Evolutionary conservation across 2,113 vertebrate species (phyloP).

Genomic region (Psophia crepitans): DNA sequence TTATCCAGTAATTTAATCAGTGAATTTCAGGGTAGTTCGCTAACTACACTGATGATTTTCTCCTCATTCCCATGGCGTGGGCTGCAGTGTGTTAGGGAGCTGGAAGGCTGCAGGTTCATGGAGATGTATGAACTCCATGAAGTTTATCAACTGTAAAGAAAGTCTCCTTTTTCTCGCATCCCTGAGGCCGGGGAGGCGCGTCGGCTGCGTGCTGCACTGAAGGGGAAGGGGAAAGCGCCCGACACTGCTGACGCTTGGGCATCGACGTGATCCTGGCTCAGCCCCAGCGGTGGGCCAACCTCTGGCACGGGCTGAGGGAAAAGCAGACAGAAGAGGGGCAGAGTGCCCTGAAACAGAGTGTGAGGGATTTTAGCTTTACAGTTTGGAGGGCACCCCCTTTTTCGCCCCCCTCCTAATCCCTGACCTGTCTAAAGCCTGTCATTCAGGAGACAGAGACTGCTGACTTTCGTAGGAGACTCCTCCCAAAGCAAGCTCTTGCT

Average conservation of each 20-base stretch:
- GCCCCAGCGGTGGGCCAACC: not conserved
- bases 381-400: not conserved
- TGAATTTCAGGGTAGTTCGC: constrained; percentile 5
- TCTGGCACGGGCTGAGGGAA: fast-evolving
- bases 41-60: constrained; percentile 13
- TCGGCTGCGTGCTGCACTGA: not conserved
- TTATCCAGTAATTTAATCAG: constrained; percentile 42
- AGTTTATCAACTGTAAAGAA: not conserved
- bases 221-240: not conserved
- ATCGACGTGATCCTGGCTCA: not conserved
- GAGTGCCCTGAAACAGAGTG: not conserved
- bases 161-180: not conserved
- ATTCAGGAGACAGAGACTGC: not conserved
- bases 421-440: not conserved
- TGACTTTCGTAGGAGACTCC: not conserved
- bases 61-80: not conserved
- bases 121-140: not conserved
- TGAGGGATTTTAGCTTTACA: not conserved
- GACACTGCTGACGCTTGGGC: not conserved
- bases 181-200: not conserved
- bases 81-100: not conserved
- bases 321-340: not conserved
- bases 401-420: not conserved
- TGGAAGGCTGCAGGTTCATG: not conserved
- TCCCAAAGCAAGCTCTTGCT: not conserved